Percentiles rank a stretch among this genome's conserved stretches.
These are phyloP conservation scores for Apostichopus japonicus DNA, from an alignment of 35 echinoderm and acorn worm genomes.

Conservation along the genomic window DNA sequence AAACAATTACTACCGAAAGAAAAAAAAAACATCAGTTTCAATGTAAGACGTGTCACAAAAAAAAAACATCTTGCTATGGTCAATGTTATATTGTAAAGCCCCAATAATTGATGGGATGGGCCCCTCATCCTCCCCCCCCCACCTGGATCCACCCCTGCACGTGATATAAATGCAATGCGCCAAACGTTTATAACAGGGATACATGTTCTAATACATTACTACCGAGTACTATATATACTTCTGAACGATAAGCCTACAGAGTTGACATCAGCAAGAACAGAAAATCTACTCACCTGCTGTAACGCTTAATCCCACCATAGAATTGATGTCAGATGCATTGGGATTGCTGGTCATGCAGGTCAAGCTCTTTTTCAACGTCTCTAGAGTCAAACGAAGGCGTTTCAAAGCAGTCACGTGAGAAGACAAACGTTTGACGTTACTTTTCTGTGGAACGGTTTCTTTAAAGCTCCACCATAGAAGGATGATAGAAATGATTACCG, in stretches of 20 bases:
- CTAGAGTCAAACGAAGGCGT: not conserved
- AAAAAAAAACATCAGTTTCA: no score
- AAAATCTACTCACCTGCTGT: conserved; percentile 26
- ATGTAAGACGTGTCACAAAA: no score
- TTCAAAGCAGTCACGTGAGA: not conserved
- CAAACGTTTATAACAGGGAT: no score
- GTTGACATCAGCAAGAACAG: conserved; percentile 2
- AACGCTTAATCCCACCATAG: conserved; percentile 17
- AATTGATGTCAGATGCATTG: conserved; percentile 25
- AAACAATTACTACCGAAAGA: no score
- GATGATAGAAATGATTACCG: not conserved
- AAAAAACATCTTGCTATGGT: no score
- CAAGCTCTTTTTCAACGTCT: not conserved
- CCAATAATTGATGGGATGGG: no score
- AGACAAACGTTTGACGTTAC: not conserved
- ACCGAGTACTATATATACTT: not conserved
- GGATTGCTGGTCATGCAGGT: not conserved
- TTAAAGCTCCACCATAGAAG: not conserved
- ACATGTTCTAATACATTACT: no score
- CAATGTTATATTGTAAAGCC: no score
- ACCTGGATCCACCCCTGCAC: no score
- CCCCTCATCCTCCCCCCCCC: no score
- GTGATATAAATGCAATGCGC: no score
- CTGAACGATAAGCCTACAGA: not conserved
- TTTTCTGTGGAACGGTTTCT: not conserved